Conservation (phyloP, 1,140 invertebrate genomes). For the Myzus persicae region DNA sequence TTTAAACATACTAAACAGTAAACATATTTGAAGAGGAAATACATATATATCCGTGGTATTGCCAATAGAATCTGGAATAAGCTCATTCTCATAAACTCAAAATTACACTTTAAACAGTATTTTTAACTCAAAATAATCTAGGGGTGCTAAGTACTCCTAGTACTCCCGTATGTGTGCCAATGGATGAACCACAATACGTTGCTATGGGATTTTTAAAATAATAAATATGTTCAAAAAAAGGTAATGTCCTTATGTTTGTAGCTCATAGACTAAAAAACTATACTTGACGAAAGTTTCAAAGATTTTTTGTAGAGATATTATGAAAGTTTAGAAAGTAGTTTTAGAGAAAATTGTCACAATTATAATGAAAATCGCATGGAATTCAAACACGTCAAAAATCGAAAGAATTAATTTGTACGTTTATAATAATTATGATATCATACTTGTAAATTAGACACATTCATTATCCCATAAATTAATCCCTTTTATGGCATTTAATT, state of each 20-base stretch:
- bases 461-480: background rate
- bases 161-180: too few relatives aligned
- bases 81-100: too few relatives aligned
- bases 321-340: background rate
- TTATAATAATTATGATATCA: background rate
- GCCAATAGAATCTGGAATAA: too few relatives aligned
- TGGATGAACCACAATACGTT: fast-evolving
- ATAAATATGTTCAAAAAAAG: background rate
- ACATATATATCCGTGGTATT: too few relatives aligned
- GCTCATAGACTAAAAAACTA: background rate
- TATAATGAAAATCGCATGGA: background rate
- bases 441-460: background rate
- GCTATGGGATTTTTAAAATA: background rate
- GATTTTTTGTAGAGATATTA: background rate
- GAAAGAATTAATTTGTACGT: background rate
- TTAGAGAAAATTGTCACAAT: background rate
- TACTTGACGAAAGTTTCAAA: background rate
- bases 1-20: too few relatives aligned
- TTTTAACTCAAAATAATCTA: too few relatives aligned
- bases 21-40: too few relatives aligned
- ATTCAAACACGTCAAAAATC: too few relatives aligned
- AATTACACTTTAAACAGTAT: too few relatives aligned
- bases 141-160: too few relatives aligned
- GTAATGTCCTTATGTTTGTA: background rate
- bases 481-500: background rate